Evolutionary conservation across 1,140 invertebrate genomes (phyloP), one percentile per base, ranked within the genome.

Genomic region (Aricia agestis): DNA sequence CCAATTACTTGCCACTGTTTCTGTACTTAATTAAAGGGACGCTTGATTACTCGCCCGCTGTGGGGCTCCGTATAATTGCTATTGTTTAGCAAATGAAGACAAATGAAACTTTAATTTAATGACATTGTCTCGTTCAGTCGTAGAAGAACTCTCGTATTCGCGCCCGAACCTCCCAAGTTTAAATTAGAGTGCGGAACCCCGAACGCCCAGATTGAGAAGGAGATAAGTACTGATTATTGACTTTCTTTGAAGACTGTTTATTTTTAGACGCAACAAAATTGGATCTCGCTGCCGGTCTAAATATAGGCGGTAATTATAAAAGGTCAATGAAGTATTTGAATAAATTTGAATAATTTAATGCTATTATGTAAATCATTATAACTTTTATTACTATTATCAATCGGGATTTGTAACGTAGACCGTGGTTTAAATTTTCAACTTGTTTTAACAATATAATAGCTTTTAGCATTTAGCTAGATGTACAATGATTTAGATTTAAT

Each of bases 61-160:
- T 82, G 89, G 85, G 86, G 87, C 89, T 89, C 87, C 89, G 86
- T 91, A 90, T 91, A 91, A 91, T 91, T 90, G 89, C 89, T 91
- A 91, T 91, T 91, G 87, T 91, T 90, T 91, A 91, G 89, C 86
- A 91, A 91, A 91, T 91, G 89, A 91, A 91, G 87, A 91, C 89
- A 90, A 91, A 91, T 91, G 87, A 91, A 91, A 91, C 85, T 91
- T 90, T 91, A 90, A 90, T 91, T 90, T 91, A 91, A 90, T 89
- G 87, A 89, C 87, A 87, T 78, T 90, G 86, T 91, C 89, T 91
- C 83, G 82, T 89, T 89, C 87, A 87, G 86, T 82, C 78, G 78
- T 78, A 75, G 86, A 85, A 87, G 85, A 86, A 86, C 74, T 81
- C 76, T 77, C 76, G 77, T 83, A 80, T 85, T 83, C 83, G 78